phyloP scores from a whole-genome alignment of 2,113 vertebrate species.

The Poicephalus meyeri region DNA sequence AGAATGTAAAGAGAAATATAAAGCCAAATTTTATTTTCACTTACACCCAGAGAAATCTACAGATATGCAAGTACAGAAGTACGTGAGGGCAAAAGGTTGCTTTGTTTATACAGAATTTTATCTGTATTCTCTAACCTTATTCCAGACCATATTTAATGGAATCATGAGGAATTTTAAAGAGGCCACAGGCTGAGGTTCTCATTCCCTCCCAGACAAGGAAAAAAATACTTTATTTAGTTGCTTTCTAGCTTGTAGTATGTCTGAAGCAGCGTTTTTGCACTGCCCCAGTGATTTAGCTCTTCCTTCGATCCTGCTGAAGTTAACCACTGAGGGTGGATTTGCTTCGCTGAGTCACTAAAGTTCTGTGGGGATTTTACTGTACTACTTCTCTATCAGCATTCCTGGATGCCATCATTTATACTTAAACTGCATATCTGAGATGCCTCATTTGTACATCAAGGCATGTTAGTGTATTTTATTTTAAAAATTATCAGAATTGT shows the following conservation, averaged over 20 bases:
- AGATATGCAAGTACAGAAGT: neutral
- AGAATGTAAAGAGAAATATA: neutral
- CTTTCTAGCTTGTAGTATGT: neutral
- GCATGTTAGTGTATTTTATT: neutral
- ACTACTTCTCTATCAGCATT: neutral
- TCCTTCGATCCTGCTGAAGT: neutral
- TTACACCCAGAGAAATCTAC: neutral
- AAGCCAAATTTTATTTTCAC: neutral
- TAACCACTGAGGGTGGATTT: neutral
- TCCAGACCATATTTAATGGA: neutral
- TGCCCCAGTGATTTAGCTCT: neutral
- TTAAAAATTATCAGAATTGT: neutral
- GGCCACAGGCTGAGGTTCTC: neutral
- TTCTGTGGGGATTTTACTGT: neutral
- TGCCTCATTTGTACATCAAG: neutral
- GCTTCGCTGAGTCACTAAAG: neutral
- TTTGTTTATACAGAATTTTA: neutral
- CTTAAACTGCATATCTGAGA: neutral
- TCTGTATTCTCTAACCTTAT: neutral
- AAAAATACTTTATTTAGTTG: neutral
- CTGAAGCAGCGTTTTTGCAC: neutral
- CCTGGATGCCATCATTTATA: neutral
- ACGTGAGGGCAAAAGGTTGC: neutral
- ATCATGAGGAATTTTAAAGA: neutral
- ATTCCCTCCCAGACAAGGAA: neutral